A percentile compares a stretch with the other conserved stretches of the same genome.
Evolutionary conservation across 2,888 invertebrate genomes (phyloP).

Genomic region (Mythimna lalbum): DNA sequence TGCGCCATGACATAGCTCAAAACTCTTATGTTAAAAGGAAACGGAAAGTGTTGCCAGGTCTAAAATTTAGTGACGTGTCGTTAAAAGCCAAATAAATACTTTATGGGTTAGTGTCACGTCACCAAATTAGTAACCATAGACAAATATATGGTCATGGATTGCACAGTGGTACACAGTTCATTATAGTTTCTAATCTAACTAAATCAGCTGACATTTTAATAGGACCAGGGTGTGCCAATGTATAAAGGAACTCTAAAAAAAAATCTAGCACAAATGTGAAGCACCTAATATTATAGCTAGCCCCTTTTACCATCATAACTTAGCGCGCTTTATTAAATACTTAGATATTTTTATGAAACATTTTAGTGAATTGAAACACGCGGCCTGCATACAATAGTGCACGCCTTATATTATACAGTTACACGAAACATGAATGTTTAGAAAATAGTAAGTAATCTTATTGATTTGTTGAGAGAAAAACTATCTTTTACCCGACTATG

Average conservation of each 20-base stretch:
- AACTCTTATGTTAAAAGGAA: too few species aligned
- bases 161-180: too few species aligned
- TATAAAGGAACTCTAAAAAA: conserved; percentile 34
- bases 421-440: conserved; percentile 26
- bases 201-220: too few species aligned
- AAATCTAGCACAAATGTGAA: conserved; percentile 61
- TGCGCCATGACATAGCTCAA: too few species aligned
- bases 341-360: conserved; percentile 28
- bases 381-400: conserved; percentile 23
- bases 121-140: too few species aligned
- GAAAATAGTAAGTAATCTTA: conserved; percentile 29
- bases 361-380: conserved; percentile 36
- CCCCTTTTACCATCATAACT: conserved; percentile 46
- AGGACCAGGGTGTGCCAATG: conserved; percentile 5
- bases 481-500: conserved; percentile 35
- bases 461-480: conserved; percentile 28
- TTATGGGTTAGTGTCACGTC: too few species aligned
- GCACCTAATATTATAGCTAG: conserved; percentile 49
- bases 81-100: too few species aligned
- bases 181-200: too few species aligned
- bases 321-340: conserved; percentile 8
- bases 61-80: too few species aligned
- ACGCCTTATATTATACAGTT: conserved; percentile 39
- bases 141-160: too few species aligned
- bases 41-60: too few species aligned